Evolutionary conservation across 2,797 vertebrate genomes (phyloP), one percentile per base, ranked within the genome.

Genomic region (Varecia variegata): DNA sequence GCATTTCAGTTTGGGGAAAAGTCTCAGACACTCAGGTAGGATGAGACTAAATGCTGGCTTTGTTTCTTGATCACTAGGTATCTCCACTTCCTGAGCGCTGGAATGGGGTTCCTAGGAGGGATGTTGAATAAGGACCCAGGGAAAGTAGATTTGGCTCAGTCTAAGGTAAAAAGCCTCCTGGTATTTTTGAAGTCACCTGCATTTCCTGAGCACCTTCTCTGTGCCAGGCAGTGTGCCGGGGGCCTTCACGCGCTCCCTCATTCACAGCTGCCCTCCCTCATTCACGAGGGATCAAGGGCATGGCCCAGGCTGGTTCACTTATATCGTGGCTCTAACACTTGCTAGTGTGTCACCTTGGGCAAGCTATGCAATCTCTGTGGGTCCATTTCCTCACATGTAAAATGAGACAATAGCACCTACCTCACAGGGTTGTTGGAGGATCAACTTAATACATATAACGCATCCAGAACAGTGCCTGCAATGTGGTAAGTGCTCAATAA

Each of bases 401-500:
- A 73, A 54, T 32, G 47, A 47, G 80, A 74, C 15, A 38, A 38
- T 1, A 74, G 40, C 2, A 4, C 17, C 83, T 23, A 30, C 67
- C 40, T 56, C 32, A 25, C 0, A 43, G 62, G 40, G 15, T 38
- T 54, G 67, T 13, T 10, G 7, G 47, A 47, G 92, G 79, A 62
- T 45, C 82, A 77, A 45, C 40, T 23, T 38, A 18, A 52, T 20
- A 35, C 52, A 25, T 0, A 4, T 0, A 25, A 67, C 62, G 17
- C 50, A 58, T 40, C 38, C 35, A 77, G n/a, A 91, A 54, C 43
- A 45, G 79, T 15, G 3, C 12, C 32, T 1, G 7, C 35, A 23
- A 40, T 0, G 0, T 2, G 32, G 13, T 8, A 3, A 10, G 1
- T 6, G 27, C 76, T 38, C 18, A 7, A 17, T 14, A 40, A 47